These are phyloP conservation scores for Deladenus siricidicola DNA, from an alignment of 2,888 invertebrate genomes.

Conservation along the genomic window DNA sequence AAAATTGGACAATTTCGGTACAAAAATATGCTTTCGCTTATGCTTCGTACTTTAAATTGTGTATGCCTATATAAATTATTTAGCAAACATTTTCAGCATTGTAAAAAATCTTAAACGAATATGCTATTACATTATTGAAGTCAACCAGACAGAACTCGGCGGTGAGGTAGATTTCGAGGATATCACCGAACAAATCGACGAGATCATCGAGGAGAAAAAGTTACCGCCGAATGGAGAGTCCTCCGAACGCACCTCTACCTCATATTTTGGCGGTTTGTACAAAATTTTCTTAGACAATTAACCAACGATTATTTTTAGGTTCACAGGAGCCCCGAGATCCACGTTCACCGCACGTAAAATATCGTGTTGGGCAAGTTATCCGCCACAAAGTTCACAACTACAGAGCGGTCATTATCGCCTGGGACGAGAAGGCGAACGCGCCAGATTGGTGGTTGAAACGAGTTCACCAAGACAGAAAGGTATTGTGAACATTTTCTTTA, in stretches of 20 bases:
- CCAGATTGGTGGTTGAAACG: conserved; percentile 56
- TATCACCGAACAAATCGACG: conserved; percentile 3
- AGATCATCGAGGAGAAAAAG: conserved; percentile 7
- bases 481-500: background rate
- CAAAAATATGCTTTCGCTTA: no score
- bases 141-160: background rate
- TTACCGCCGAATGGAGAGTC: background rate
- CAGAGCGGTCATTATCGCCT: conserved; percentile 59
- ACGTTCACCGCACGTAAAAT: conserved; percentile 56
- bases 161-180: background rate
- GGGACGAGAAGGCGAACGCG: conserved; percentile 59
- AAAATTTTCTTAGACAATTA: background rate
- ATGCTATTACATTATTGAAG: background rate
- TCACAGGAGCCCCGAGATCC: conserved; percentile 55
- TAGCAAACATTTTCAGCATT: background rate
- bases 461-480: conserved; percentile 54
- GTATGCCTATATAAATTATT: background rate
- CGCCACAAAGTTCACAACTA: conserved; percentile 57
- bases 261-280: conserved; percentile 9
- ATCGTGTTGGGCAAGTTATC: conserved; percentile 59
- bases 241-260: background rate
- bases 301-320: conserved; percentile 9
- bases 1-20: no score
- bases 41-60: background rate
- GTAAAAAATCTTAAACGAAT: background rate